Base-by-base conservation (phyloP, 2,797 vertebrate genomes). In the Amniataba percoides region DNA sequence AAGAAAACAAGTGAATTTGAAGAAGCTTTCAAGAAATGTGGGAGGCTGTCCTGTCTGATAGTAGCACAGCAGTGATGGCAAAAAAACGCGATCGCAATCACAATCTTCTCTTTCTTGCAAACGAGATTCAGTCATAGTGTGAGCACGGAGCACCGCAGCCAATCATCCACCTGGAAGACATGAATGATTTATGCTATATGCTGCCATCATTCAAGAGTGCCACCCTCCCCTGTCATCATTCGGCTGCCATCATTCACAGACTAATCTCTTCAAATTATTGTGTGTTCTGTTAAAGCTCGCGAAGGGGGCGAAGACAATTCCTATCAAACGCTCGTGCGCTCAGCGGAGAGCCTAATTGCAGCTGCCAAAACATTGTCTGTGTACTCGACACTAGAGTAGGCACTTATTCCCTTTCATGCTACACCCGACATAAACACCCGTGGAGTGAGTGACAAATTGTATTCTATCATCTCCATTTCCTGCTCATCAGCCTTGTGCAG, bases 371-470 rank as follows among this genome's bases (percentile, higher is more conserved):
- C 81, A 75, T 19, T 45, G 71, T 82, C 73, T 65, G 72, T 70
- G 67, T 60, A 36, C 57, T 70, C 11, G 5, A 74, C 64, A 42
- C 52, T 57, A 27, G 58, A 87, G 79, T 52, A 80, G 79, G 71
- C 75, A 71, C 85, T 91, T 86, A 69, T 67, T 82, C 19, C 43
- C 45, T 71, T 85, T 90, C 59, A 72, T 67, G 76, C 79, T 77
- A 55, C 71, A 67, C 68, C 81, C 61, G 71, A 56, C 57, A 57
- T 62, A 88, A 92, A 86, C 75, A 82, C 21, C 68, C 74, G 27
- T 68, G 39, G 19, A 66, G 74, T 81, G 80, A 86, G 69, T 85
- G 82, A 91, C 85, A 88, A 91, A 91, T 86, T 88, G 69, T 51
- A 39, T 81, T 68, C 71, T 36, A 75, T 85, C 84, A 67, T 84